Base-by-base conservation (phyloP, 2,113 vertebrate genomes). In the Anguilla rostrata region DNA sequence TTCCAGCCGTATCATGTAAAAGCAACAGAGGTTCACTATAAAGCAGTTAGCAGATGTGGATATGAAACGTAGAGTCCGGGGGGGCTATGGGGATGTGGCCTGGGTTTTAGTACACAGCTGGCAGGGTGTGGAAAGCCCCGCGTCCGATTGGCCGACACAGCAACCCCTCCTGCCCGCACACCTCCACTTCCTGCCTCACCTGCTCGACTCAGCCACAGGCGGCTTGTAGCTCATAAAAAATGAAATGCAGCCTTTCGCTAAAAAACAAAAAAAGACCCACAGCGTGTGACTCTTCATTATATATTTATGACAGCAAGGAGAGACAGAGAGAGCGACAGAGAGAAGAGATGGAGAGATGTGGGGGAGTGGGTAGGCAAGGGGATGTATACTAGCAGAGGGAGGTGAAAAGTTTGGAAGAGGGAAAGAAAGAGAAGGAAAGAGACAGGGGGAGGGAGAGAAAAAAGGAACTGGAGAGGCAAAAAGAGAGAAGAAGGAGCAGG, bases 201-300 rank as follows among this genome's bases (percentile, higher is more conserved):
- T 43, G 49, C 14, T 34, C 81, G 3, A 26, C 66, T 63, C 78
- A 46, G 57, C 85, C 87, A 81, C 89, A 81, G 82, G 83, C 82
- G 34, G 82, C 84, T 79, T 88, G 86, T 83, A 82, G 12, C 49
- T 26, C 86, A 88, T 88, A 87, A 86, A 88, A 88, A 53, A 88
- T 89, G 53, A 49, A 89, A 60, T 16, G 78, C 22, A 29, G 84
- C 14, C 81, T 86, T 75, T 75, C 63, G 78, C 60, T 78, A n/a
- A 80, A 29, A n/a, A 86, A 83, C 7, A 39, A 63, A 41, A 12
- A 82, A 83, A 34, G 29, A 46, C 29, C 84, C 43, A 18, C 29
- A 84, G 89, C n/a, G 39, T 71, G 66, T 85, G 85, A 46, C 79
- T 82, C 80, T 39, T 78, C 85, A 84, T 89, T 78, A 86, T 81